These are phyloP conservation scores for Malurus leucopterus DNA, from an alignment of 2,797 vertebrate genomes.

Conservation along the genomic window DNA sequence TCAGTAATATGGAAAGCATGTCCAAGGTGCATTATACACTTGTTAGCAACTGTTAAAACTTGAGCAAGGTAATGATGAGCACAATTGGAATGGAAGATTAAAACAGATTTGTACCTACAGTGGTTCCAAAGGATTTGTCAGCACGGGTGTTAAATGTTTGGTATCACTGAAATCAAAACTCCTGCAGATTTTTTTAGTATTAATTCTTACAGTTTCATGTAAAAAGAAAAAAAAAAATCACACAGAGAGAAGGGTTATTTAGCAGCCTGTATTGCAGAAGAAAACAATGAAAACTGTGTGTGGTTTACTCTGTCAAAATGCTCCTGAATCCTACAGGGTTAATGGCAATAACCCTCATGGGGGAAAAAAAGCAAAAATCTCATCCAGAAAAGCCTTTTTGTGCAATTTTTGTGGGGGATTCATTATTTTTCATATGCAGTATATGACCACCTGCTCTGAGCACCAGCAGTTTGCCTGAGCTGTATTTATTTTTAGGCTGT, in stretches of 20 bases:
- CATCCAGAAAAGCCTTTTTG: background rate
- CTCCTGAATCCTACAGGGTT: background rate
- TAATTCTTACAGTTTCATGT: background rate
- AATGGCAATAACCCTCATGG: background rate
- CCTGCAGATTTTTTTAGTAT: background rate
- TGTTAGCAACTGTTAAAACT: background rate
- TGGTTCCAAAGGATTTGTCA: background rate
- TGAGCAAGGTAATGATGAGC: background rate
- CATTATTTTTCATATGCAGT: background rate
- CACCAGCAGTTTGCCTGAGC: background rate
- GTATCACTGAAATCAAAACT: background rate
- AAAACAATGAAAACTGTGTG: background rate
- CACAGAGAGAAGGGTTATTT: background rate
- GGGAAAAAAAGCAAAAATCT: background rate
- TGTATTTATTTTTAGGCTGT: background rate
- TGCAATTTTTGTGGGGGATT: background rate
- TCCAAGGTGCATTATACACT: background rate
- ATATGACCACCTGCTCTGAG: background rate
- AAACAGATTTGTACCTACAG: background rate
- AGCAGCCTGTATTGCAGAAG: background rate
- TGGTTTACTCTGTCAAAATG: background rate
- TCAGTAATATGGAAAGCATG: background rate
- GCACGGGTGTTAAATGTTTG: background rate
- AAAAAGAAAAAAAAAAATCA: background rate
- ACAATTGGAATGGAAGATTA: background rate